Evolutionary conservation across 2,797 vertebrate species (phyloP).

Genomic region (Fratercula arctica): DNA sequence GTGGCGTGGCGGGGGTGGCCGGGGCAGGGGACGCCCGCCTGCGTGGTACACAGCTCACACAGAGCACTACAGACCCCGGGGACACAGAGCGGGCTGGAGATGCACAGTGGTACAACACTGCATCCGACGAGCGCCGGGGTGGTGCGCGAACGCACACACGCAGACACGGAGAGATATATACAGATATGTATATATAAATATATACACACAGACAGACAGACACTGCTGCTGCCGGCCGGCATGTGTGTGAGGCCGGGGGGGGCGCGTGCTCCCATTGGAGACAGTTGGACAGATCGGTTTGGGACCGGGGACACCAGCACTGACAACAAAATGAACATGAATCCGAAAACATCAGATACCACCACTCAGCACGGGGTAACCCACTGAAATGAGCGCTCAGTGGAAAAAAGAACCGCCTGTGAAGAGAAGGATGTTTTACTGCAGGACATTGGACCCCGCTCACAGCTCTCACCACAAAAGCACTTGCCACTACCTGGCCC

Average conservation of each 20-base stretch:
- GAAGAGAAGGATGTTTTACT: constrained; percentile 63
- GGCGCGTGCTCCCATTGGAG: constrained; percentile 24
- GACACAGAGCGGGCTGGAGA: constrained; percentile 52
- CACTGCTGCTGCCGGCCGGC: background rate
- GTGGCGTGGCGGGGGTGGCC: background rate
- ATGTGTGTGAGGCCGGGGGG: constrained; percentile 8
- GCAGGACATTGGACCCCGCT: background rate
- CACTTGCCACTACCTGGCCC: background rate
- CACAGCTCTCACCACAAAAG: background rate
- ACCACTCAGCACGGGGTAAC: constrained; percentile 39
- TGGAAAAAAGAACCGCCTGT: constrained; percentile 55
- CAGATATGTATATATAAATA: background rate
- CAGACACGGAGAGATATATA: constrained; percentile 11
- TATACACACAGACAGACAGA: constrained; percentile 26
- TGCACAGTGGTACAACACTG: constrained; percentile 30
- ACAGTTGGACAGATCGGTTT: constrained; percentile 55
- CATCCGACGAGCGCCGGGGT: background rate
- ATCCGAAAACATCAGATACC: constrained; percentile 63
- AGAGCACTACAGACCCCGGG: constrained; percentile 2
- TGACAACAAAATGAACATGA: constrained; percentile 75
- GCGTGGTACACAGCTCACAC: background rate
- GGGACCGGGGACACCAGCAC: constrained; percentile 60
- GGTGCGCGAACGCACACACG: constrained; percentile 43
- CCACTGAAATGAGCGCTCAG: constrained; percentile 52
- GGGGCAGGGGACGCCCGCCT: background rate